These are phyloP conservation scores for Patella vulgata DNA, from an alignment of 1,140 invertebrate species.

Conservation along the genomic window DNA sequence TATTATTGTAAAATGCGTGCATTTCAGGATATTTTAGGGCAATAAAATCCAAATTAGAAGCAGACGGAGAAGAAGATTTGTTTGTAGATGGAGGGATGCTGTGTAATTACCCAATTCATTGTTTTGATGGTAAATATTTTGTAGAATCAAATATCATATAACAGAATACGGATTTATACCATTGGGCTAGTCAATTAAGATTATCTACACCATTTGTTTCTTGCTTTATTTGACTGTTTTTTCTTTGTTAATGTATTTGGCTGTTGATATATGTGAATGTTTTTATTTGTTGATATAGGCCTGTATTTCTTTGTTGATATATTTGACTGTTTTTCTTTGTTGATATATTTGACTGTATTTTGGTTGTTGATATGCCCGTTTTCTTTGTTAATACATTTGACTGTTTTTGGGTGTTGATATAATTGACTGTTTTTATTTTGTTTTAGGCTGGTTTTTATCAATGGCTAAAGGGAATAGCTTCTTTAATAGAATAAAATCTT, in stretches of 20 bases:
- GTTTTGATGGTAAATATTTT: slow-evolving; percentile 48
- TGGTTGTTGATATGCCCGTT: no score
- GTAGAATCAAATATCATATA: no score
- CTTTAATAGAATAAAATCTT: slow-evolving; percentile 44
- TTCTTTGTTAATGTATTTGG: background rate
- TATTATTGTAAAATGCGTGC: no score
- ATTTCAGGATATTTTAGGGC: slow-evolving; percentile 51
- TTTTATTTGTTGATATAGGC: background rate
- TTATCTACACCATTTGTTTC: background rate
- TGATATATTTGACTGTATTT: no score
- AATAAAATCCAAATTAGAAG: no score
- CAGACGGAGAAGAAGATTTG: slow-evolving; percentile 39
- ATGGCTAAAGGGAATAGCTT: slow-evolving; percentile 51
- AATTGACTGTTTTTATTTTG: no score
- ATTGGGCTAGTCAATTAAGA: background rate
- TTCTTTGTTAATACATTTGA: no score
- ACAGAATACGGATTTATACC: no score
- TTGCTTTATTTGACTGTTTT: background rate
- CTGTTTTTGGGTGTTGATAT: no score
- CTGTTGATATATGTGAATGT: background rate
- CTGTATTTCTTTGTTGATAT: no score
- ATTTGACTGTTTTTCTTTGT: no score
- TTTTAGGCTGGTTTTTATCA: slow-evolving; percentile 59
- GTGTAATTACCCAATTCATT: slow-evolving; percentile 57
- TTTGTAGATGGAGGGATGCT: slow-evolving; percentile 55